These are phyloP conservation scores for Luehdorfia chinensis DNA, from an alignment of 1,140 invertebrate genomes.

Conservation along the genomic window DNA sequence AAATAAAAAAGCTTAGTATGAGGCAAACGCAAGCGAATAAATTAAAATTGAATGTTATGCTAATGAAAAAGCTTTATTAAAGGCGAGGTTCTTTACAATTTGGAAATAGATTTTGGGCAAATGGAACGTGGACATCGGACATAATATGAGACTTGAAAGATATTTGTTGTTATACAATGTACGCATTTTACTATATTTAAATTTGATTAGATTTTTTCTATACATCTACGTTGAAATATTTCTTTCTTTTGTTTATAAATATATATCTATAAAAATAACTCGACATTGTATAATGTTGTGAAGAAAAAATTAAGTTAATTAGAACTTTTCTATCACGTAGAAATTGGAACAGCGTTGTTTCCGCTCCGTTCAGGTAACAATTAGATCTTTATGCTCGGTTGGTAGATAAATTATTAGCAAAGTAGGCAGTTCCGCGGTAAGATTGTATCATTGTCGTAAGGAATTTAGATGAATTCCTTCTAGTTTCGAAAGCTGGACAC, in stretches of 20 bases:
- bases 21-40: neutral
- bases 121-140: too few relatives aligned
- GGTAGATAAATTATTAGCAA: neutral
- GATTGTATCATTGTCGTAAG: conserved; percentile 6
- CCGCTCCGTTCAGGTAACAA: neutral
- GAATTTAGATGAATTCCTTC: conserved; percentile 10
- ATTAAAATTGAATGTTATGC: neutral
- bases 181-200: too few relatives aligned
- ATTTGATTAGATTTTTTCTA: too few relatives aligned
- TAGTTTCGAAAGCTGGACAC: conserved; percentile 9
- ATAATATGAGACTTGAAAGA: too few relatives aligned
- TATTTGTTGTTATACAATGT: too few relatives aligned
- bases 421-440: neutral
- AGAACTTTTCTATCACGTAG: too few relatives aligned
- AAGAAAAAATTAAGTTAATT: too few relatives aligned
- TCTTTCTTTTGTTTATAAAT: too few relatives aligned
- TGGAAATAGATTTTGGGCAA: neutral
- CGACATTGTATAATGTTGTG: too few relatives aligned
- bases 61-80: neutral
- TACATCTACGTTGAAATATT: too few relatives aligned
- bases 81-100: neutral
- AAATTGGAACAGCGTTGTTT: neutral
- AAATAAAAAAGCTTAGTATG: conserved; percentile 6
- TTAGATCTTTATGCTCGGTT: neutral
- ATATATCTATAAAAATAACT: too few relatives aligned